These are phyloP conservation scores for Dolichomitus sp. DNA, from an alignment of 2,888 invertebrate species.

Conservation along the genomic window DNA sequence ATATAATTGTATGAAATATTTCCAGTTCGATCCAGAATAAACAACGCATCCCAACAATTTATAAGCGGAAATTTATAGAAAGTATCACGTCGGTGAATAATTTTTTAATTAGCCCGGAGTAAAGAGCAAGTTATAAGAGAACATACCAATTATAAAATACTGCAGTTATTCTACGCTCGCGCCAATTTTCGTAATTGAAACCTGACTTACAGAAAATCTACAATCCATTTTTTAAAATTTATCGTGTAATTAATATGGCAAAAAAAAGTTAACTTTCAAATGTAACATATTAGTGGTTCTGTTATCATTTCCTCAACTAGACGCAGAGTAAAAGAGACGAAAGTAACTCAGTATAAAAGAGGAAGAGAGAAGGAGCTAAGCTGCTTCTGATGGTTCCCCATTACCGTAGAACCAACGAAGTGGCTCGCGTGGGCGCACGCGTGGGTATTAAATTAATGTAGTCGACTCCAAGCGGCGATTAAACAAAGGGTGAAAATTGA, in stretches of 20 bases:
- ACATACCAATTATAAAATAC: not conserved
- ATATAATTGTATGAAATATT: not conserved
- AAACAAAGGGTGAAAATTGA: conserved; percentile 86
- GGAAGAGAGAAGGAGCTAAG: conserved; percentile 11
- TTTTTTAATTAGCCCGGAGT: not conserved
- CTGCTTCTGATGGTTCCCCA: conserved; percentile 68
- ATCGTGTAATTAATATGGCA: not conserved
- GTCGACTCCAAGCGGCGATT: conserved; percentile 83
- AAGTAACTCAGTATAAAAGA: conserved; percentile 44
- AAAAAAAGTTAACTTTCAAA: not conserved
- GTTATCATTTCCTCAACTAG: conserved; percentile 14
- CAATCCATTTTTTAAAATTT: not conserved
- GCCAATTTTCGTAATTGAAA: not conserved
- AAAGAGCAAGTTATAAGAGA: not conserved
- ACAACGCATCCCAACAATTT: no score
- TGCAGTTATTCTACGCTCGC: not conserved
- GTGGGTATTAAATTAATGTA: conserved; percentile 84
- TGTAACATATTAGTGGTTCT: not conserved
- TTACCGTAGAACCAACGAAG: conserved; percentile 69
- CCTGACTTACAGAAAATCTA: not conserved
- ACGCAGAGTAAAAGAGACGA: conserved; percentile 35
- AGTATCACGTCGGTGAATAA: not conserved
- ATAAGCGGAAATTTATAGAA: no score
- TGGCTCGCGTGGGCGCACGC: conserved; percentile 75
- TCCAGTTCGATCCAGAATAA: not conserved